Evolutionary conservation across 1,140 invertebrate genomes (phyloP), one percentile per base, ranked within the genome.

Genomic region (Brevipalpus yothersi): DNA sequence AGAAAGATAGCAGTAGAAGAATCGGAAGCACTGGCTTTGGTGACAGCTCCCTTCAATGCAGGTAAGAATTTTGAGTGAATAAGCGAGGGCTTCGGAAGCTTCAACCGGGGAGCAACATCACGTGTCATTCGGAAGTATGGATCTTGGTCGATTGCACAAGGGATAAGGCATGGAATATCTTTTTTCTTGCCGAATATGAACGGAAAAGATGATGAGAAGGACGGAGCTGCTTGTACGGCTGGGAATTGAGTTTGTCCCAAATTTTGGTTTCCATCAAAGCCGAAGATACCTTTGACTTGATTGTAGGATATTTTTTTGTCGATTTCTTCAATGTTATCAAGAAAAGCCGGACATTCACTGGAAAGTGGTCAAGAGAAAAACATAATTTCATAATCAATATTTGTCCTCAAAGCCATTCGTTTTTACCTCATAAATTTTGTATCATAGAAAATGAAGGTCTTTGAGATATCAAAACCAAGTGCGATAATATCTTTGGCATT

Each of bases 81-180:
- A 0, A 98, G 71, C 0, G 92, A 83, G n/a, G 94, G 95, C 70
- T 98, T 98, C 0, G 79, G 79, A 68, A 78, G 81, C 21, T 83
- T 84, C 13, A 98, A 72, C 60, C 80, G 79, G 0, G 92, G 91
- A 0, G 92, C 87, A 19, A 96, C 89, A 73, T 99, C 94, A 61
- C 94, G 77, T 0, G 90, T 92, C 92, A 99, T 95, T 59, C 94
- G 78, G 72, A 99, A 98, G 72, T 97, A 98, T 0, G 94, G 94
- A 74, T 98, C 94, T 78, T 99, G 95, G 78, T 99, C 95, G 67
- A 99, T 98, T 40, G 91, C 95, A 74, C 93, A 98, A 0, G 94
- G 94, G 63, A 99, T 94, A 1, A 99, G 75, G 68, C 90, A 95
- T 7, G 83, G 84, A 58, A 90, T 76, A 69, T 90, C 86, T 56